Base-by-base conservation (phyloP, 1,140 invertebrate genomes). In the Trichonephila clavata region DNA sequence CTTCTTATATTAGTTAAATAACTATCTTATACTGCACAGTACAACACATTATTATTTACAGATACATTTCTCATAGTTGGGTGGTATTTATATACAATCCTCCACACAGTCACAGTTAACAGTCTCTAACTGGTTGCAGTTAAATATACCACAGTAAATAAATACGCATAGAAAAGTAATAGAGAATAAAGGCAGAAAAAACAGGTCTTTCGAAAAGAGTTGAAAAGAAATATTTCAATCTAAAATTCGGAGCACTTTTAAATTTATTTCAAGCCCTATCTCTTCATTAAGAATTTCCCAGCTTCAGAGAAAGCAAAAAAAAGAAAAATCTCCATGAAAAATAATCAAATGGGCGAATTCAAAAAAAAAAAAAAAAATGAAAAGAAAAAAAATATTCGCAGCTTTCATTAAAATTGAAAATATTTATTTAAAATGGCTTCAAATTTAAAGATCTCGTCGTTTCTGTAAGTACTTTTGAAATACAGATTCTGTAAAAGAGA, bases 381-480 rank as follows among this genome's bases (percentile, higher is more conserved):
- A 21, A 50, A 50, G 24, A 68, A 68, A 10, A n/a, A 8, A 61
- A 86, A 50, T 65, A 21, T 65, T 63, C 39, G 86, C 24, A 88
- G n/a, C 7, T 88, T 88, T 88, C 61, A 88, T 88, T 68, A 88
- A 88, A 43, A 32, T 88, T 61, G 86, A 21, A 87, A 87, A 87
- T 87, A 87, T 87, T 65, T 87, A 88, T 68, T 88, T 68, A 68
- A 88, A 88, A 68, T 88, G 68, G 61, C 86, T 88, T 68, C 14
- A 50, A 88, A 88, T 88, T 65, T 88, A 68, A 50, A n/a, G 86
- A 24, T n/a, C 50, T 60, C 24, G n/a, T 27, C n/a, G 84, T 63
- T 63, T 60, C n/a, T 32, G 32, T 14, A 57, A 88, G 20, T 60
- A 24, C 32, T n/a, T 87, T 18, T 63, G 86, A 87, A 39, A 87